Evolutionary conservation across 2,888 invertebrate species (phyloP).

Genomic region (Caenorhabditis becei): DNA sequence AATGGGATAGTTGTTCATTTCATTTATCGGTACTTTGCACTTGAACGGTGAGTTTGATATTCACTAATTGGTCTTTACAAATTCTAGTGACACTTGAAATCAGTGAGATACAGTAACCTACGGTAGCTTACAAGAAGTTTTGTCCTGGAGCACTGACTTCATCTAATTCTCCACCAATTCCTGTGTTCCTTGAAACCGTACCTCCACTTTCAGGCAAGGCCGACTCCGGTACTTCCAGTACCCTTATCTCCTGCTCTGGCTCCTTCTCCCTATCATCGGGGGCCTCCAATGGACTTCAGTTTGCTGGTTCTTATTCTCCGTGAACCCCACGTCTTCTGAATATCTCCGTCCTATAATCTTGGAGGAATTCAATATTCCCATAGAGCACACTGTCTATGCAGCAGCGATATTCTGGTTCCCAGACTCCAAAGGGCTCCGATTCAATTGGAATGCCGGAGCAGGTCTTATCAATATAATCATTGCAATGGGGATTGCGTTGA

Average conservation of each 20-base stretch:
- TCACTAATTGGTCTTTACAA: background rate
- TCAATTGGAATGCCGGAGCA: background rate
- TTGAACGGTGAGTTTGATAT: background rate
- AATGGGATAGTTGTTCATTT: constrained; percentile 40
- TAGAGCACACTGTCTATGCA: background rate
- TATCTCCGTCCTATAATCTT: background rate
- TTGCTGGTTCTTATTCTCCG: background rate
- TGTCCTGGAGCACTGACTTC: background rate
- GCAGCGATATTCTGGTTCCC: background rate
- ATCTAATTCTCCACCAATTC: too few relatives aligned
- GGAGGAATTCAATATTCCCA: background rate
- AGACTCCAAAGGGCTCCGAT: background rate
- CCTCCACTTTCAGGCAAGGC: constrained; percentile 20
- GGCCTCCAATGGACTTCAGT: background rate
- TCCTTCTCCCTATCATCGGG: constrained; percentile 1
- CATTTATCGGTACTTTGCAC: constrained; percentile 37
- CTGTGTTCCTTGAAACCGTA: too few relatives aligned
- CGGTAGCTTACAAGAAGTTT: too few relatives aligned
- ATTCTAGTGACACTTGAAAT: background rate
- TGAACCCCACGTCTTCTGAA: background rate
- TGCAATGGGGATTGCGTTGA: background rate
- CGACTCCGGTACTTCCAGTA: constrained; percentile 20
- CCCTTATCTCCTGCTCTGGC: constrained; percentile 12
- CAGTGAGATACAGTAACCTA: background rate
- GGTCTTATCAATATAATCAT: background rate